Evolutionary conservation across 1,140 invertebrate genomes (phyloP), one percentile per base, ranked within the genome.

Genomic region (Caerostris extrusa): DNA sequence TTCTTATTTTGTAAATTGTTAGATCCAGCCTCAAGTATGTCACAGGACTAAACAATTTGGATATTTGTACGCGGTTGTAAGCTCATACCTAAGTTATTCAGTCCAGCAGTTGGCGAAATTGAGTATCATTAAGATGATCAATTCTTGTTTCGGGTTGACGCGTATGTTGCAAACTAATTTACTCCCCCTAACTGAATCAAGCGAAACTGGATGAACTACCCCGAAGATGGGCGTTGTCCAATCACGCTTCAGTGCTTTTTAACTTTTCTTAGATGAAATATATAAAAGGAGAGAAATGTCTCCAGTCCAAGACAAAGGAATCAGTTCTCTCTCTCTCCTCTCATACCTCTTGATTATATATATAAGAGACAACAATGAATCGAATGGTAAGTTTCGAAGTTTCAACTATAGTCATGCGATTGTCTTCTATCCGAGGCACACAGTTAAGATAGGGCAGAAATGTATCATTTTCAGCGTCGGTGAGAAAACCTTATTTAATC

Each of bases 81-180:
- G 67, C 83, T 60, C 83, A 93, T 87, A 93, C 83, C 56, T 8
- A n/a, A 93, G 91, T 93, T 93, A 93, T 93, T 93, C 85, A 93
- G 91, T 71, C 64, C 91, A 93, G 50, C 83, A 57, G 57, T 64
- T 93, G 81, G 56, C 77, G 85, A 93, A 93, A 93, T 93, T 93
- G 67, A 71, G 91, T 93, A 93, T 93, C 91, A 93, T 93, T 93
- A 93, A 55, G 91, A 86, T 93, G 86, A 93, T 93, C 69, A 82
- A 81, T 71, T 71, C 67, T 55, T 93, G 83, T 86, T 93, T 93
- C 91, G 91, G 91, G 90, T 91, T 83, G n/a, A 50, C 77, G 81
- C 64, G 50, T 87, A 10, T 93, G 12, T 77, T 92, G 60, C 77
- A n/a, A 67, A 61, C 7, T 87, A 93, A 93, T 93, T 87, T 83